A percentile compares a stretch with the other conserved stretches of the same genome.
Conservation (phyloP, 2,888 invertebrate species). For the Netelia melanura region DNA sequence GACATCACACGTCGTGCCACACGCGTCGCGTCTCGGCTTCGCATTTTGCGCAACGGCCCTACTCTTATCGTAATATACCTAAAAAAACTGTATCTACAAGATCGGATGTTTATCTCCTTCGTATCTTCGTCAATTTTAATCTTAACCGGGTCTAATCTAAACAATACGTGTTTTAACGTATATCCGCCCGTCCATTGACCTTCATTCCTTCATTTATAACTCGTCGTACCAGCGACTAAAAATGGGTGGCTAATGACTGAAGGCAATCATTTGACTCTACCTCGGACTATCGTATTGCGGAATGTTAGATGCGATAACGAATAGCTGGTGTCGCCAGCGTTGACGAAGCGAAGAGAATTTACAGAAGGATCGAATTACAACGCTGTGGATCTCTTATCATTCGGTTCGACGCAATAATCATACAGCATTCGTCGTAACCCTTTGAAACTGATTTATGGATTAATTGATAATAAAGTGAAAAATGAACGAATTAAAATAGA, state of each 20-base stretch:
- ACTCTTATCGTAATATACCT: slow-evolving; percentile 46
- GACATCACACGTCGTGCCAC: slow-evolving; percentile 23
- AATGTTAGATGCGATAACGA: slow-evolving; percentile 49
- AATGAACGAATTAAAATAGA: not conserved
- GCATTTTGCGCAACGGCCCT: slow-evolving; percentile 44
- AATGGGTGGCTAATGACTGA: slow-evolving; percentile 15
- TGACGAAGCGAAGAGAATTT: not conserved
- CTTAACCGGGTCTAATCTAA: not conserved
- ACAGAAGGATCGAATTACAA: slow-evolving; percentile 46
- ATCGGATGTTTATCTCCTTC: not conserved
- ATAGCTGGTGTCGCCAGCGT: slow-evolving; percentile 1
- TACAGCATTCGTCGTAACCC: not conserved
- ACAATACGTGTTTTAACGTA: slow-evolving; percentile 12
- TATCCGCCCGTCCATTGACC: slow-evolving; percentile 43
- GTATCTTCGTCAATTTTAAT: not conserved
- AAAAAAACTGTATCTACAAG: slow-evolving; percentile 11
- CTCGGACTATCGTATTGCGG: slow-evolving; percentile 55
- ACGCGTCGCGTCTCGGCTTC: not conserved
- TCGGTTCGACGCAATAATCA: slow-evolving; percentile 1
- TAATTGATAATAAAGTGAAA: not conserved
- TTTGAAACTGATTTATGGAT: not conserved
- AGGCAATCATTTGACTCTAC: slow-evolving; percentile 43
- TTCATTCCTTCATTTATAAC: slow-evolving; percentile 19
- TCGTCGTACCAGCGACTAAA: not conserved
- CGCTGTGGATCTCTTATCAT: slow-evolving; percentile 11